Evolutionary conservation across 2,888 invertebrate genomes (phyloP).

Genomic region (Deilephila porcellus): DNA sequence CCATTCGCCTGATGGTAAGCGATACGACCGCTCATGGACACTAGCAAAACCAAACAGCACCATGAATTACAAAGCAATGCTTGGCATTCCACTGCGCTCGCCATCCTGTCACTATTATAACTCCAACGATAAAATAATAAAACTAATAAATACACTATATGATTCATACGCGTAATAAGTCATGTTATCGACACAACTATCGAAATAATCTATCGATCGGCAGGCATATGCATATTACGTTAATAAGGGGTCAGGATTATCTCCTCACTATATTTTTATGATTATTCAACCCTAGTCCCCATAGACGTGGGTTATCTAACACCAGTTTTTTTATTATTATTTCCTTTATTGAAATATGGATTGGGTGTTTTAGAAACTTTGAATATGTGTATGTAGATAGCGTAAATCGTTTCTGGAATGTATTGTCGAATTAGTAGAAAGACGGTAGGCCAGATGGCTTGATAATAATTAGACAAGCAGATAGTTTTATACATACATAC

Average conservation of each 20-base stretch:
- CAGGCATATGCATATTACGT: slow-evolving; percentile 8
- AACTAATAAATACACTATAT: not conserved
- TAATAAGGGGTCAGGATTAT: not conserved
- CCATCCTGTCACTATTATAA: not conserved
- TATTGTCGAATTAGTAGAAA: too few species aligned
- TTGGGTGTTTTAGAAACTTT: too few species aligned
- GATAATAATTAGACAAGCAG: too few species aligned
- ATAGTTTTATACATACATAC: too few species aligned
- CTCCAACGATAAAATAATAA: not conserved
- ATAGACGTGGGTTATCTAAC: not conserved
- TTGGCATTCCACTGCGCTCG: too few species aligned
- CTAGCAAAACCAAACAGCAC: too few species aligned
- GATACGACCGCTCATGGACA: too few species aligned
- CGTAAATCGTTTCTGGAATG: too few species aligned
- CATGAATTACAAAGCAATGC: too few species aligned
- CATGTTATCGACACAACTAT: slow-evolving; percentile 14
- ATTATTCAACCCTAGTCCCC: not conserved
- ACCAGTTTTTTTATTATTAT: not conserved
- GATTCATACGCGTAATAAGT: slow-evolving; percentile 11
- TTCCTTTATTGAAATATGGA: not conserved
- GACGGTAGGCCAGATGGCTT: too few species aligned
- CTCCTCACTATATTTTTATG: not conserved
- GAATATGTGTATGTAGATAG: too few species aligned
- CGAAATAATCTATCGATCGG: slow-evolving; percentile 28
- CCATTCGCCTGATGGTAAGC: too few species aligned